A percentile compares a stretch with the other conserved stretches of the same genome.
Conservation (phyloP, 1,140 invertebrate species). For the Lasioglossum albipes region DNA sequence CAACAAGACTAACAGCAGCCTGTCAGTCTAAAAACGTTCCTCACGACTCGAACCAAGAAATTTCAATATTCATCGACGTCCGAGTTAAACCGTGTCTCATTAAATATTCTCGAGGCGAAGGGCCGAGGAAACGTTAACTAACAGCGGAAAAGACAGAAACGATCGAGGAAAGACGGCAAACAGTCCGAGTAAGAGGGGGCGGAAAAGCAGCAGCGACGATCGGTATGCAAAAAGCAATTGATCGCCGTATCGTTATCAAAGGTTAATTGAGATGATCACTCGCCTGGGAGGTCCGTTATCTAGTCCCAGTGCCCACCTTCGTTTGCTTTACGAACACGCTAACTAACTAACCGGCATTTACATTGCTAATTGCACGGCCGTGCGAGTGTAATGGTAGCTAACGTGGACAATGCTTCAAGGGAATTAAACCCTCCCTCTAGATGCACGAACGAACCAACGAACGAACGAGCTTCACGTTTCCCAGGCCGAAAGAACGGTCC, state of each 20-base stretch:
- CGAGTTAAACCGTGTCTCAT: not conserved
- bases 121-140: not conserved
- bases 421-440: slow-evolving; percentile 58
- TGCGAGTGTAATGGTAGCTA: slow-evolving; percentile 75
- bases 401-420: slow-evolving; percentile 75
- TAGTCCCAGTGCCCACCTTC: slow-evolving; percentile 66
- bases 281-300: slow-evolving; percentile 78
- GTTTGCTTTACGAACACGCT: slow-evolving; percentile 75
- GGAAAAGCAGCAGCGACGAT: slow-evolving; percentile 23
- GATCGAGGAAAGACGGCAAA: not conserved
- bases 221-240: slow-evolving; percentile 60
- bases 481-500: slow-evolving; percentile 31
- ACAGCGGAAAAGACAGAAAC: not conserved
- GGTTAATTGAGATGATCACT: slow-evolving; percentile 72
- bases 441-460: slow-evolving; percentile 36
- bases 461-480: slow-evolving; percentile 9
- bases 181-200: not conserved
- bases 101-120: not conserved
- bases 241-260: slow-evolving; percentile 69
- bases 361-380: slow-evolving; percentile 79
- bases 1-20: too few relatives aligned
- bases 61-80: too few relatives aligned
- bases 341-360: slow-evolving; percentile 79
- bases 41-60: too few relatives aligned
- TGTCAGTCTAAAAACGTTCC: too few relatives aligned